A percentile compares a stretch with the other conserved stretches of the same genome.
Evolutionary conservation across 2,113 vertebrate species (phyloP).

Genomic region (Sclerurus mexicanus): DNA sequence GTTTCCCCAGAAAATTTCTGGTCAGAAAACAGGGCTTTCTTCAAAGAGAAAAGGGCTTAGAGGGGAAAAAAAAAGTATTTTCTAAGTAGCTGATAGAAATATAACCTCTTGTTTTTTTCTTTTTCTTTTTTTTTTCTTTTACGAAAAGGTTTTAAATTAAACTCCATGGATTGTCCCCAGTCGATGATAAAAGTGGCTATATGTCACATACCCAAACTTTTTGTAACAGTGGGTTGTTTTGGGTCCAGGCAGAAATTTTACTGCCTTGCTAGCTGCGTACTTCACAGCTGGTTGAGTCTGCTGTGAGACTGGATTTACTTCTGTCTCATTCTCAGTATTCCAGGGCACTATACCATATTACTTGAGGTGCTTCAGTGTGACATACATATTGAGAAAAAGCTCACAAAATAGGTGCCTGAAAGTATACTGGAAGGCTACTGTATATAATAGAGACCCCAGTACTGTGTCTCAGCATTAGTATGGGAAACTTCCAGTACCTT

Average conservation of each 20-base stretch:
- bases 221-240: neutral
- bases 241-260: neutral
- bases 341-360: neutral
- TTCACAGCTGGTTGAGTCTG: neutral
- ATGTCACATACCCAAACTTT: neutral
- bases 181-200: neutral
- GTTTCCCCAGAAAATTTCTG: neutral
- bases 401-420: conserved; percentile 35
- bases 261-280: neutral
- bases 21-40: neutral
- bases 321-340: neutral
- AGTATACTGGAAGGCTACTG: conserved; percentile 30
- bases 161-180: neutral
- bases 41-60: neutral
- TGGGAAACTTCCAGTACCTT: conserved; percentile 32
- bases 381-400: conserved; percentile 18
- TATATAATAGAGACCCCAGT: conserved; percentile 5
- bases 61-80: neutral
- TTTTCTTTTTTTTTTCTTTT: neutral
- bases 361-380: conserved; percentile 4
- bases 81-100: neutral
- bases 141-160: neutral
- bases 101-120: neutral
- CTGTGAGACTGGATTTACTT: neutral
- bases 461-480: neutral